These are phyloP conservation scores for Ptychadena robeensis DNA, from an alignment of 2,797 vertebrate species.

Conservation along the genomic window DNA sequence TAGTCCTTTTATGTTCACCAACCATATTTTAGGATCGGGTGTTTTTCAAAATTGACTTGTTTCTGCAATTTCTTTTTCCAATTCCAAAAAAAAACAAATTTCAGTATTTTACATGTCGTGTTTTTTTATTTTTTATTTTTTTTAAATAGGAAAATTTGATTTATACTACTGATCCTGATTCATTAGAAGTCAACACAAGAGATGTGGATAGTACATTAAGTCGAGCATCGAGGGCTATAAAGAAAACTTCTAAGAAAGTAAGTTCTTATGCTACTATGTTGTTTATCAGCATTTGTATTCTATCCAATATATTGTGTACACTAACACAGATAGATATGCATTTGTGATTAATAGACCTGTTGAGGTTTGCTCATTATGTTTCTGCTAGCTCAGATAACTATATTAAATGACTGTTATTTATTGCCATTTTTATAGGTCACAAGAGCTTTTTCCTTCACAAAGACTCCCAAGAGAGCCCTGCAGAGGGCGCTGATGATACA, in stretches of 20 bases:
- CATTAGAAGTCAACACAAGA: conserved; percentile 94
- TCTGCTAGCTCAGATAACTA: background rate
- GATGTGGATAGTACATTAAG: conserved; percentile 98
- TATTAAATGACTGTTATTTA: background rate
- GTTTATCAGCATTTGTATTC: conserved; percentile 27
- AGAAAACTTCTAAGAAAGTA: conserved; percentile 98
- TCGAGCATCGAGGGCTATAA: conserved; percentile 95
- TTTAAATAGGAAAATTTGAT: conserved; percentile 95
- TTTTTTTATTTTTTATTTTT: too few relatives aligned
- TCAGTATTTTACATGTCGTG: conserved; percentile 43
- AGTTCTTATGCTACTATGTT: conserved; percentile 42
- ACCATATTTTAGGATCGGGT: conserved; percentile 14
- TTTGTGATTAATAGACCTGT: background rate
- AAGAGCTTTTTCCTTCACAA: conserved; percentile 94
- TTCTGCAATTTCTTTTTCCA: conserved; percentile 24
- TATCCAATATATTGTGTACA: background rate
- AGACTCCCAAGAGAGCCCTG: conserved; percentile 92
- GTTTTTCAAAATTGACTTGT: conserved; percentile 15
- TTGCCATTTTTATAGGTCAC: conserved; percentile 81
- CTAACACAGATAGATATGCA: background rate
- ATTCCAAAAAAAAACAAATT: background rate
- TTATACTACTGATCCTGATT: conserved; percentile 89
- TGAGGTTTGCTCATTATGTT: background rate
- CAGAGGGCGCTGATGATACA: conserved; percentile 88
- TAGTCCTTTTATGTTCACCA: background rate